These are phyloP conservation scores for Tillus elongatus DNA, from an alignment of 2,888 invertebrate genomes.

Conservation along the genomic window DNA sequence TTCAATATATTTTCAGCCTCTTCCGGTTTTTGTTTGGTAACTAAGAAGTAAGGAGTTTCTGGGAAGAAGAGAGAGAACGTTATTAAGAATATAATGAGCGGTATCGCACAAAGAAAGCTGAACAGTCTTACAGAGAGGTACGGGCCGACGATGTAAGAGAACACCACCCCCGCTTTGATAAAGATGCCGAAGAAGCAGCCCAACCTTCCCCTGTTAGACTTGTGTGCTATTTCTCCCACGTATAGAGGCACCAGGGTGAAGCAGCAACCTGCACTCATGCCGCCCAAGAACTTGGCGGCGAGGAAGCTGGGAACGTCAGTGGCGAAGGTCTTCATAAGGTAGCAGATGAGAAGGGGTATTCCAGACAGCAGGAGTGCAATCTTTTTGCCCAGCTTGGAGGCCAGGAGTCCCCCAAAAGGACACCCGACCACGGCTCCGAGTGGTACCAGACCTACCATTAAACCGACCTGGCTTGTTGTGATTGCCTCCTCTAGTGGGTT, in stretches of 20 bases:
- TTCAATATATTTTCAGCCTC: constrained; percentile 11
- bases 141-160: constrained; percentile 10
- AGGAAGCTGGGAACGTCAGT: constrained; percentile 15
- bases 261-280: constrained; percentile 14
- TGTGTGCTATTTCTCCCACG: constrained; percentile 18
- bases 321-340: constrained; percentile 16
- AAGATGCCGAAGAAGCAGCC: constrained; percentile 6
- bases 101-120: background rate
- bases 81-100: constrained; percentile 4
- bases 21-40: constrained; percentile 13
- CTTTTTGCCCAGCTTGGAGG: constrained; percentile 17
- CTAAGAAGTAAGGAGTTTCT: constrained; percentile 16
- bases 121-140: constrained; percentile 6
- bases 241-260: constrained; percentile 19
- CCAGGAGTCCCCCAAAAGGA: constrained; percentile 12
- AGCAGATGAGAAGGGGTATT: constrained; percentile 17
- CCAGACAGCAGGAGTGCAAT: constrained; percentile 15
- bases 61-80: constrained; percentile 13
- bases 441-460: constrained; percentile 13
- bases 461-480: constrained; percentile 11
- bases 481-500: constrained; percentile 8
- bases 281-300: constrained; percentile 20
- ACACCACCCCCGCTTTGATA: constrained; percentile 4
- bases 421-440: constrained; percentile 18
- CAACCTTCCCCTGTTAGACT: constrained; percentile 15